phyloP scores from a whole-genome alignment of 2,113 vertebrate genomes.

The Lamprologus lemairii region DNA sequence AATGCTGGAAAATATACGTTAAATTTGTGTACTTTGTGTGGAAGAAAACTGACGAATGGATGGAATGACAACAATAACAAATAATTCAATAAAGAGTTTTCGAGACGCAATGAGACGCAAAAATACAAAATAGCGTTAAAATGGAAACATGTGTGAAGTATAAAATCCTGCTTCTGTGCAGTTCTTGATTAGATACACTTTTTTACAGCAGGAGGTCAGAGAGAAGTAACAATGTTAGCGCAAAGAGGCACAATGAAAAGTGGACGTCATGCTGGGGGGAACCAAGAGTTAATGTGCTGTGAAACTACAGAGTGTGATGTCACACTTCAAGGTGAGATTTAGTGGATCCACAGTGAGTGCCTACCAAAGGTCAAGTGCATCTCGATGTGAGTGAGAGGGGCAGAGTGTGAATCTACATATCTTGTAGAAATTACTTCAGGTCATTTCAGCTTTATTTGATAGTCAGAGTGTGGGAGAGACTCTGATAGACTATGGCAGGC shows the following conservation, averaged over 20 bases:
- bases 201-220: background rate
- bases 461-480: background rate
- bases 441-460: background rate
- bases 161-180: background rate
- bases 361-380: slow-evolving; percentile 29
- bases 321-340: slow-evolving; percentile 8
- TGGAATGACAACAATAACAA: background rate
- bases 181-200: background rate
- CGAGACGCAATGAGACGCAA: background rate
- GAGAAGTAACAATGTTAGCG: background rate
- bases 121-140: background rate
- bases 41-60: background rate
- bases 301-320: slow-evolving; percentile 24
- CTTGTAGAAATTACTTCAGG: slow-evolving; percentile 15
- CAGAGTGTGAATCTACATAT: background rate
- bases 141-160: background rate
- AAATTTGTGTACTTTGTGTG: background rate
- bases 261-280: background rate
- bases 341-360: background rate
- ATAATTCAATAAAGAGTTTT: background rate
- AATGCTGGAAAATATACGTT: background rate
- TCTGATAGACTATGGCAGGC: background rate
- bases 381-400: background rate
- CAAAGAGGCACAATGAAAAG: background rate
- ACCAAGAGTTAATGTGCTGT: slow-evolving; percentile 16